These are phyloP conservation scores for Corynorhinus townsendii DNA, from an alignment of 2,113 vertebrate species.

Conservation along the genomic window DNA sequence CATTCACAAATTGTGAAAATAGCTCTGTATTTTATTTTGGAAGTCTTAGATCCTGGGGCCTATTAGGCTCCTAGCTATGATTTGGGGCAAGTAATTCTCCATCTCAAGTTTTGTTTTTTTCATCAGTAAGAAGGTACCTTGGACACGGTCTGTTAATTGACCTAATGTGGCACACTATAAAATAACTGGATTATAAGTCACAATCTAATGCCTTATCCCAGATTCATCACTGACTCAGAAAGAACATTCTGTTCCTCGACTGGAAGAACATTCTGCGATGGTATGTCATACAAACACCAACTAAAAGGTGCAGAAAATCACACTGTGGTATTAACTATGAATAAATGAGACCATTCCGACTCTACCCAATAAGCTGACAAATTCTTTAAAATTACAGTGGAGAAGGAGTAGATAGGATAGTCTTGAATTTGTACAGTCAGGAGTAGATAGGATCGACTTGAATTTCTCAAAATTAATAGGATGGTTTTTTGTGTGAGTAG, in stretches of 20 bases:
- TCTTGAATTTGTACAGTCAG: neutral
- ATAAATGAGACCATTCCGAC: neutral
- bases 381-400: neutral
- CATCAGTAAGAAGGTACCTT: neutral
- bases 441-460: neutral
- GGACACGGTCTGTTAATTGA: neutral
- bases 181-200: neutral
- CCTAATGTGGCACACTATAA: neutral
- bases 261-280: neutral
- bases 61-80: neutral
- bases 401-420: neutral
- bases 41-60: neutral
- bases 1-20: neutral
- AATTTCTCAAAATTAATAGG: neutral
- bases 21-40: neutral
- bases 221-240: conserved; percentile 1
- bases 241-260: neutral
- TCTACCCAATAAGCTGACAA: neutral
- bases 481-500: neutral
- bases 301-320: neutral
- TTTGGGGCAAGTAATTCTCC: neutral
- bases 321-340: neutral
- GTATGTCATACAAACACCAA: neutral
- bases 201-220: neutral
- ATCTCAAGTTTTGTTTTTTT: neutral